Conservation (phyloP, 2,113 vertebrate genomes). For the Galeopterus variegatus region DNA sequence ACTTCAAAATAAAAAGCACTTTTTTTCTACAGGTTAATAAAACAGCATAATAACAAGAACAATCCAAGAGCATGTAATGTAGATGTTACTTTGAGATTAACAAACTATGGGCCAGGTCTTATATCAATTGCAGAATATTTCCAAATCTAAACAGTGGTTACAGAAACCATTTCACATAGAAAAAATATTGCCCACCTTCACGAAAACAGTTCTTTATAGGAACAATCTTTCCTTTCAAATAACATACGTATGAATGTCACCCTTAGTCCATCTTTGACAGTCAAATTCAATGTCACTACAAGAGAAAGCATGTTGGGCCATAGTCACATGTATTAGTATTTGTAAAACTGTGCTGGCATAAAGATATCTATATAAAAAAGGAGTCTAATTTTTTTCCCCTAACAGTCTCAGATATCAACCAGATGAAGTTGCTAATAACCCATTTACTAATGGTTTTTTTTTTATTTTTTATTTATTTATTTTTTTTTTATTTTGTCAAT, state of each 20-base stretch:
- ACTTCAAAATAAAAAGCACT: constrained; percentile 87
- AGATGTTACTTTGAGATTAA: constrained; percentile 86
- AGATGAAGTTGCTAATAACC: constrained; percentile 92
- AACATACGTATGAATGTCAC: constrained; percentile 83
- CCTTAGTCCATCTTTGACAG: constrained; percentile 81
- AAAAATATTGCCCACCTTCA: constrained; percentile 78
- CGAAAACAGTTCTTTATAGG: constrained; percentile 80
- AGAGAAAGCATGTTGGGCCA: constrained; percentile 87
- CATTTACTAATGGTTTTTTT: constrained; percentile 94
- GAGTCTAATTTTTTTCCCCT: constrained; percentile 75
- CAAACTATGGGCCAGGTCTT: constrained; percentile 83
- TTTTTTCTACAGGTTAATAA: constrained; percentile 87
- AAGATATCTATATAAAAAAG: constrained; percentile 89
- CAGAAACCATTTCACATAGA: constrained; percentile 76
- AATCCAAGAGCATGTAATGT: constrained; percentile 82
- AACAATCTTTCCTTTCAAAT: constrained; percentile 80
- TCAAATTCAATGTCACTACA: constrained; percentile 88
- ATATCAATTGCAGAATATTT: constrained; percentile 72
- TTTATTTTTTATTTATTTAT: no score
- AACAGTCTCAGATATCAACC: constrained; percentile 89
- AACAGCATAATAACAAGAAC: constrained; percentile 87
- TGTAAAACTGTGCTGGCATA: constrained; percentile 93
- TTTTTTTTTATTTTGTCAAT: no score
- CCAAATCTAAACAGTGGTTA: constrained; percentile 70
- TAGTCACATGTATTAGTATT: constrained; percentile 87